Conservation (phyloP, 92 coral and sea anemone genomes). For the Micromussa lordhowensis region DNA sequence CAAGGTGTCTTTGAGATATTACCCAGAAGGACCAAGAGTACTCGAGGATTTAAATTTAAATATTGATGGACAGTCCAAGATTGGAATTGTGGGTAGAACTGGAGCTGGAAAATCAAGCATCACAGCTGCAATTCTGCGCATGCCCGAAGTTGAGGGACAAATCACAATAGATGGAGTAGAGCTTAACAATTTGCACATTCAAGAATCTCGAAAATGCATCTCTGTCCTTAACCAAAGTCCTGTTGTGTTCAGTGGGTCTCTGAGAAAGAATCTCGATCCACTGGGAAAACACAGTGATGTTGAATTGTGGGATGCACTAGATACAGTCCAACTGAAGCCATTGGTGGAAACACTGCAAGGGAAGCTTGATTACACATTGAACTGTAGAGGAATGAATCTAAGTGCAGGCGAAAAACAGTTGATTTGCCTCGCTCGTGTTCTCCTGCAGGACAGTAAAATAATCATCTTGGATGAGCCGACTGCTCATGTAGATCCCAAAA, state of each 20-base stretch:
- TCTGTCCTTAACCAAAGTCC: slow-evolving; percentile 42
- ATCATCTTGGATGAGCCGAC: slow-evolving; percentile 47
- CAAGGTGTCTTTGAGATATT: slow-evolving; percentile 34
- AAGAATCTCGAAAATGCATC: slow-evolving; percentile 28
- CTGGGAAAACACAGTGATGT: slow-evolving; percentile 31
- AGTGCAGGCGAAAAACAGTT: slow-evolving; percentile 50
- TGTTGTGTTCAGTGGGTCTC: slow-evolving; percentile 45
- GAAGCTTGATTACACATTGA: slow-evolving; percentile 17
- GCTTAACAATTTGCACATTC: slow-evolving; percentile 14
- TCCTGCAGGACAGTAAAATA: slow-evolving; percentile 21
- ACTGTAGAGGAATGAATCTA: slow-evolving; percentile 27
- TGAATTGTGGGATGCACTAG: slow-evolving; percentile 34
- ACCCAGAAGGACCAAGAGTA: slow-evolving; percentile 26
- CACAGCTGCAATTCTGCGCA: slow-evolving; percentile 31
- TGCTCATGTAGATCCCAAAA: slow-evolving; percentile 46
- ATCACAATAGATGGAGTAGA: slow-evolving; percentile 38
- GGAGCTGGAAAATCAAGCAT: slow-evolving; percentile 53
- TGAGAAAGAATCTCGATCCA: slow-evolving; percentile 46
- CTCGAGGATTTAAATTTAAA: slow-evolving; percentile 1
- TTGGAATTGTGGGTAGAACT: slow-evolving; percentile 52
- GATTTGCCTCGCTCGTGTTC: slow-evolving; percentile 44
- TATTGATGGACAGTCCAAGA: slow-evolving; percentile 36
- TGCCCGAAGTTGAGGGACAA: slow-evolving; percentile 35
- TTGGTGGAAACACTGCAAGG: slow-evolving; percentile 31
- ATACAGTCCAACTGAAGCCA: slow-evolving; percentile 28